Base-by-base conservation (phyloP, 1,140 invertebrate genomes). In the Sipha flava region DNA sequence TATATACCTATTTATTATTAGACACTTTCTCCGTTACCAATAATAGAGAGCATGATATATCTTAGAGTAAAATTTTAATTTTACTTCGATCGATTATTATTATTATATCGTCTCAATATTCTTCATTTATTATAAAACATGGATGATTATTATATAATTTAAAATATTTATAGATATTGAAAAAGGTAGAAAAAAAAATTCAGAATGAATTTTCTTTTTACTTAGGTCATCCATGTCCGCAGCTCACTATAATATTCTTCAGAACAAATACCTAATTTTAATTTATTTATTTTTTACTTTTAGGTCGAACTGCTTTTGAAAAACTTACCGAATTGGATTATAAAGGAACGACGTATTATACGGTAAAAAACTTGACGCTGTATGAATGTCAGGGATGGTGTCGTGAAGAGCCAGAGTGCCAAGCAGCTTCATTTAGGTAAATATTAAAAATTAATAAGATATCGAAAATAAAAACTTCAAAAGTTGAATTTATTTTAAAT, bases 351-450 rank as follows among this genome's bases (percentile, higher is more conserved):
- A 95, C 93, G 9, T 97, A 97, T 85, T 96, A 95, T 87, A 96
- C 92, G 29, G 94, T 95, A 49, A 91, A 94, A 83, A 97, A 97
- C 86, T 88, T 97, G 34, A 95, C 94, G 9, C 86, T 97, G 40
- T 95, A 95, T 88, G 95, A 97, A 86, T 97, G 95, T 85, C 94
- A 97, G 85, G 94, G 94, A 40, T 96, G 94, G 94, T 97, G 95
- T 85, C 87, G 94, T 79, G 94, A 96, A 84, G 95, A 97, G 83
- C 89, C 91, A 0, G 94, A 96, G 83, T 97, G 95, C 84, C 93
- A 94, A 83, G 94, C 95, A 2, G 94, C 93, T 1, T 91, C 93
- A 12, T 97, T 96, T 85, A 90, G 90, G 89, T 91, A 86, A 84
- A 64, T 31, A 73, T 37, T 10, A 37, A 6, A 10, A 6, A 6